Conservation (phyloP, 2,797 vertebrate genomes). For the Macrochelys suwanniensis region DNA sequence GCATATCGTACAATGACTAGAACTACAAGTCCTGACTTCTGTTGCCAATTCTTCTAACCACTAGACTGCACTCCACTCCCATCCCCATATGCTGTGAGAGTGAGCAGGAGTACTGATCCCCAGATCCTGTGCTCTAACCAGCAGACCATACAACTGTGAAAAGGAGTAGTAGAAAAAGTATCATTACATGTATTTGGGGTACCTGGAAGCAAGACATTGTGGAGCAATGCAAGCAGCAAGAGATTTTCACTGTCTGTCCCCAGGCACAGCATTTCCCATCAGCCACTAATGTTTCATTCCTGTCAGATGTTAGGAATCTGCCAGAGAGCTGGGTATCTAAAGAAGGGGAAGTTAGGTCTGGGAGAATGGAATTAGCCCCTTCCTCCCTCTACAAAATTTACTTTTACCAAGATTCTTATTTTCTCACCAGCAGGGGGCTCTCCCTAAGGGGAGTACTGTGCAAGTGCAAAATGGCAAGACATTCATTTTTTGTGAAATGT, state of each 20-base stretch:
- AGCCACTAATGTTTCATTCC: too few species aligned
- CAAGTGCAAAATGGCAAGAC: background rate
- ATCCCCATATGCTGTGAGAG: background rate
- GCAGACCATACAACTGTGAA: background rate
- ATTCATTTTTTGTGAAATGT: background rate
- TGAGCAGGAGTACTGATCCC: background rate
- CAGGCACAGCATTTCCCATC: too few species aligned
- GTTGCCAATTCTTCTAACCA: background rate
- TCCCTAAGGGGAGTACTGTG: background rate
- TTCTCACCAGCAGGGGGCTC: background rate
- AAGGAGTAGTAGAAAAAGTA: background rate
- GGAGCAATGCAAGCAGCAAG: background rate
- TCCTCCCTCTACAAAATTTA: background rate
- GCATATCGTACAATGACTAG: background rate
- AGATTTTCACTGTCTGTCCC: background rate
- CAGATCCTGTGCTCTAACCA: background rate
- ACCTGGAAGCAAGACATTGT: background rate
- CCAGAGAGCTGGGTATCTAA: background rate
- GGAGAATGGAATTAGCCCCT: background rate
- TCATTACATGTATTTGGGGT: rapidly evolving
- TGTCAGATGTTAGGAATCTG: background rate
- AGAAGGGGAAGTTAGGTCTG: background rate
- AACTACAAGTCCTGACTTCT: background rate
- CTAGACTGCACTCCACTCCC: background rate
- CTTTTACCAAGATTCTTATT: background rate